These are phyloP conservation scores for Drosophila malerkotliana DNA, from an alignment of 1,140 invertebrate genomes.

Conservation along the genomic window DNA sequence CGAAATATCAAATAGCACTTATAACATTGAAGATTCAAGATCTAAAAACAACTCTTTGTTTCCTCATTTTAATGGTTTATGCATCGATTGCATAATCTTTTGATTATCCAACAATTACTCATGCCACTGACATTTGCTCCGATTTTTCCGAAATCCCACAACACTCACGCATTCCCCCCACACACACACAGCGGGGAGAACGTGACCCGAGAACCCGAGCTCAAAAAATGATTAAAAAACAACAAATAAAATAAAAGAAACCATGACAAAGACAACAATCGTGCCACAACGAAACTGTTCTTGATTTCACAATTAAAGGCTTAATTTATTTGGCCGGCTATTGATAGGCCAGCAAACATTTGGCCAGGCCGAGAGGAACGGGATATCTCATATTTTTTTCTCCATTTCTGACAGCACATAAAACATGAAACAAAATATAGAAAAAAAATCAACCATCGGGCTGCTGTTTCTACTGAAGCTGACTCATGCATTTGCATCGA, in stretches of 20 bases:
- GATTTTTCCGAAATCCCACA: slow-evolving; percentile 16
- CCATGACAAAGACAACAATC: slow-evolving; percentile 54
- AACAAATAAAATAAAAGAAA: slow-evolving; percentile 27
- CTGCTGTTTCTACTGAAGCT: slow-evolving; percentile 35
- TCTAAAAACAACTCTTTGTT: not conserved
- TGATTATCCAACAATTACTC: slow-evolving; percentile 37
- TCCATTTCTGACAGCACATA: slow-evolving; percentile 65
- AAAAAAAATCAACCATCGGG: slow-evolving; percentile 22
- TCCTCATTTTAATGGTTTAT: not conserved
- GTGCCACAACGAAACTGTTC: slow-evolving; percentile 58
- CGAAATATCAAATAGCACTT: too few relatives aligned
- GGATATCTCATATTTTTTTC: slow-evolving; percentile 62
- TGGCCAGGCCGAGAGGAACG: slow-evolving; percentile 16
- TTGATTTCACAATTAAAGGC: slow-evolving; percentile 77
- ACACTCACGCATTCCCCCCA: slow-evolving; percentile 11
- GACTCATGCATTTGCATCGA: slow-evolving; percentile 62
- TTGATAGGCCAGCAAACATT: slow-evolving; percentile 52
- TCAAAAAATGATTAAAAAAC: slow-evolving; percentile 30
- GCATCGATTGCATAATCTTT: slow-evolving; percentile 35
- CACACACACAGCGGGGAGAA: slow-evolving; percentile 34
- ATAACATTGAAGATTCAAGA: too few relatives aligned
- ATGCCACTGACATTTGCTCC: slow-evolving; percentile 30
- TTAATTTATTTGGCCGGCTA: slow-evolving; percentile 69
- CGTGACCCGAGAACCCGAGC: slow-evolving; percentile 53
- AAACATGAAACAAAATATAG: slow-evolving; percentile 39